phyloP scores from a whole-genome alignment of 1,140 invertebrate genomes.

The Apis cerana region DNA sequence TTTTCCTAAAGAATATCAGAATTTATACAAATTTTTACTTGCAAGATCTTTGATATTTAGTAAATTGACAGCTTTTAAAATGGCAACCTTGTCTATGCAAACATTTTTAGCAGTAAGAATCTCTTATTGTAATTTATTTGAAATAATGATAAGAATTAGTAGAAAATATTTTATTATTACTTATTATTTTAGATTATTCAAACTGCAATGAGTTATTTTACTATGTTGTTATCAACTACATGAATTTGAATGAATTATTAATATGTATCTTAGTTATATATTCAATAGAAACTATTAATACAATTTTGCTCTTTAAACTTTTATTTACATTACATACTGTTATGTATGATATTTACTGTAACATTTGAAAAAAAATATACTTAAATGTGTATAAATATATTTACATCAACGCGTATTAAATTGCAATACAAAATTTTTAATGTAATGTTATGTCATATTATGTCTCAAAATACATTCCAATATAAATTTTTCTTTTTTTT shows the following conservation, averaged over 20 bases:
- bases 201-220: slow-evolving; percentile 16
- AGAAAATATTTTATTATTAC: not conserved
- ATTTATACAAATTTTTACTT: not conserved
- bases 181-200: slow-evolving; percentile 16
- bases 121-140: not conserved
- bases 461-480: not conserved
- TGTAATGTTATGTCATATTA: slow-evolving; percentile 1
- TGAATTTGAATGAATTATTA: not conserved
- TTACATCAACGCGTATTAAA: slow-evolving; percentile 27
- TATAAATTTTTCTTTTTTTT: not conserved
- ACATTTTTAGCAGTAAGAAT: slow-evolving; percentile 1
- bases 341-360: not conserved
- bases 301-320: not conserved
- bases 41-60: not conserved
- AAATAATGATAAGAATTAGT: not conserved
- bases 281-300: not conserved
- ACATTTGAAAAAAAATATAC: not conserved
- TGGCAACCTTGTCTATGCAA: not conserved
- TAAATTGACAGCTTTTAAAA: slow-evolving; percentile 5
- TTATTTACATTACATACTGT: slow-evolving; percentile 28
- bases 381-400: slow-evolving; percentile 30
- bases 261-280: not conserved
- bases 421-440: slow-evolving; percentile 3
- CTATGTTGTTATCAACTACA: slow-evolving; percentile 5
- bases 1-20: not conserved